Conservation (phyloP, 2,113 vertebrate genomes). For the Romanogobio albipinnatus region DNA sequence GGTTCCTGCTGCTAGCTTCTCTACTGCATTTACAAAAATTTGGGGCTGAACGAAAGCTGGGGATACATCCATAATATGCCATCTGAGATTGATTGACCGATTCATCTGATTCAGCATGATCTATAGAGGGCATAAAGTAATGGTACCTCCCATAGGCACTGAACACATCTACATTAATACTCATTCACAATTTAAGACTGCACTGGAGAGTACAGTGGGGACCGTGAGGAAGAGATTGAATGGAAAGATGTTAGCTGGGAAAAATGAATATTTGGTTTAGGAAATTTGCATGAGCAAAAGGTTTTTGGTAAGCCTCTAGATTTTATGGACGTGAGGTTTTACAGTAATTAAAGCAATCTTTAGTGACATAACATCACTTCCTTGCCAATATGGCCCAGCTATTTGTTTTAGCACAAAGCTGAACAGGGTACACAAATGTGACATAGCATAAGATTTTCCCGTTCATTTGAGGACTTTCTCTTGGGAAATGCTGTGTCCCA, state of each 20-base stretch:
- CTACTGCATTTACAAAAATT: constrained; percentile 31
- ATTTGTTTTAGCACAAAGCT: neutral
- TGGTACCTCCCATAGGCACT: constrained; percentile 54
- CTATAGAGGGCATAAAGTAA: constrained; percentile 56
- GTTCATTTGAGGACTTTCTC: neutral
- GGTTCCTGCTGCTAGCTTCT: constrained; percentile 30
- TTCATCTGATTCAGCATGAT: constrained; percentile 54
- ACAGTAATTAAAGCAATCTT: constrained; percentile 31
- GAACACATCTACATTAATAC: constrained; percentile 60
- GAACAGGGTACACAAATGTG: neutral
- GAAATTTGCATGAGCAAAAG: constrained; percentile 30
- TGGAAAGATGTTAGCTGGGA: neutral
- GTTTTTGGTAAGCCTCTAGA: constrained; percentile 48
- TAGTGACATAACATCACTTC: constrained; percentile 22
- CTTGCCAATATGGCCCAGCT: neutral
- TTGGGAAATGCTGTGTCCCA: constrained; percentile 9
- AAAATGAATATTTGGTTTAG: neutral
- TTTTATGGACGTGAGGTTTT: constrained; percentile 32
- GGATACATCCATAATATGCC: neutral
- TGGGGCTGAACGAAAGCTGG: neutral
- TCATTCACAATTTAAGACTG: constrained; percentile 60
- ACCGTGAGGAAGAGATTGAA: neutral
- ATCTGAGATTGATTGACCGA: constrained; percentile 31
- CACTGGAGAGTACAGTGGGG: constrained; percentile 8
- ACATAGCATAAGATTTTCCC: neutral